A percentile compares a stretch with the other conserved stretches of the same genome.
phyloP scores from a whole-genome alignment of 2,888 invertebrate genomes.

The Standfussiana lucernea region DNA sequence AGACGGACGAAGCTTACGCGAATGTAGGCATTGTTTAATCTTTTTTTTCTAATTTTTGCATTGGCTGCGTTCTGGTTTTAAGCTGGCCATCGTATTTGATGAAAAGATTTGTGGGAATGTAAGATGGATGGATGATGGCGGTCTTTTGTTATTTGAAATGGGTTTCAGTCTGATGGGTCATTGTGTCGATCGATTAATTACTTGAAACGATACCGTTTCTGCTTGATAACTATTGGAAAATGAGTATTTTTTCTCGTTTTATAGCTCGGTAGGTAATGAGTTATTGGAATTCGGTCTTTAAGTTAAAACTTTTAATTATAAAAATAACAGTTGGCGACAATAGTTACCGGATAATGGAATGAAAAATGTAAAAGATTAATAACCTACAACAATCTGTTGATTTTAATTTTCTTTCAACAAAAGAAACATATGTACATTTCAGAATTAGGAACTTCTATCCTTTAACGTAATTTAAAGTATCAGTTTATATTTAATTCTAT shows the following conservation, averaged over 20 bases:
- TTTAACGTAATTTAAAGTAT: not conserved
- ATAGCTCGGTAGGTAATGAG: too few relatives aligned
- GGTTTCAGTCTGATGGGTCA: slow-evolving; percentile 32
- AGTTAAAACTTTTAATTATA: not conserved
- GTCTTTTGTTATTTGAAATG: slow-evolving; percentile 45
- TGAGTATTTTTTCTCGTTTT: not conserved
- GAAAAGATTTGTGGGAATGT: slow-evolving; percentile 51
- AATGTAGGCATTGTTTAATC: slow-evolving; percentile 86
- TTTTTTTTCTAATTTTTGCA: slow-evolving; percentile 84
- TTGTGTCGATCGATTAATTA: slow-evolving; percentile 29
- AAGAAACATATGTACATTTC: not conserved
- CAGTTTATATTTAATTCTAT: not conserved
- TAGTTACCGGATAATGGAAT: not conserved
- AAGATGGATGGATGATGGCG: slow-evolving; percentile 34
- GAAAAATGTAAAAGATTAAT: not conserved
- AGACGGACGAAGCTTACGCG: slow-evolving; percentile 81
- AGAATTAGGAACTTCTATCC: not conserved
- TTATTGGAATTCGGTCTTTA: not conserved
- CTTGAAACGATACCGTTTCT: not conserved
- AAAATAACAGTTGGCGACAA: not conserved
- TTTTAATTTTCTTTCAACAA: not conserved
- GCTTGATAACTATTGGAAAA: not conserved
- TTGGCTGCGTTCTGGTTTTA: slow-evolving; percentile 54
- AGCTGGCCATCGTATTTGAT: slow-evolving; percentile 55
- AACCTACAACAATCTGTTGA: not conserved